phyloP scores from a whole-genome alignment of 2,888 invertebrate genomes.

The Blastobasis lacticolella region DNA sequence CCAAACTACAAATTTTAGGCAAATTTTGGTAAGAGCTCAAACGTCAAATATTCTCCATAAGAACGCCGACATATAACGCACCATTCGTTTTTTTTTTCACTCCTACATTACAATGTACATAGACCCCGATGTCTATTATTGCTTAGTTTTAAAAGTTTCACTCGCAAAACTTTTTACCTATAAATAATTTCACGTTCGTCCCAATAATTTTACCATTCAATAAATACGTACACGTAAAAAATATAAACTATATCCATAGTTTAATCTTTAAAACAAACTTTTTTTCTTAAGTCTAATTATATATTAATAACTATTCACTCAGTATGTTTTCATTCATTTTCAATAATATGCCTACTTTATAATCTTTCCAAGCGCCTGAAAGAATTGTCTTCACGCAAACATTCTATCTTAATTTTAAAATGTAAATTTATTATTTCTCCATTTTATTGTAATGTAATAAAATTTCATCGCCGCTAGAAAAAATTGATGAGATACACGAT shows the following conservation, averaged over 20 bases:
- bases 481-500: slow-evolving; percentile 28
- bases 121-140: slow-evolving; percentile 69
- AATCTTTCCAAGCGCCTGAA: slow-evolving; percentile 72
- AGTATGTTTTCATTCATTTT: slow-evolving; percentile 70
- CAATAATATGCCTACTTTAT: slow-evolving; percentile 72
- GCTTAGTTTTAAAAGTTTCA: slow-evolving; percentile 73
- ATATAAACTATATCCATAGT: slow-evolving; percentile 75
- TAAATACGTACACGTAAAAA: slow-evolving; percentile 75
- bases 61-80: slow-evolving; percentile 63
- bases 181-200: slow-evolving; percentile 72
- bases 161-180: slow-evolving; percentile 68
- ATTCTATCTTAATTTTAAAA: slow-evolving; percentile 55
- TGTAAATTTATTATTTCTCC: slow-evolving; percentile 40
- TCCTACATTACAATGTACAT: slow-evolving; percentile 70
- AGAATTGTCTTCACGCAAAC: slow-evolving; percentile 45
- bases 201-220: slow-evolving; percentile 74
- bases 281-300: slow-evolving; percentile 62
- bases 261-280: slow-evolving; percentile 75
- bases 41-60: slow-evolving; percentile 54
- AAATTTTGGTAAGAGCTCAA: slow-evolving; percentile 51
- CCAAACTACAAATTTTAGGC: slow-evolving; percentile 54
- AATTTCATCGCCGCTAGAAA: slow-evolving; percentile 51
- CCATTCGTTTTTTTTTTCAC: slow-evolving; percentile 64
- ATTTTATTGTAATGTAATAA: slow-evolving; percentile 56
- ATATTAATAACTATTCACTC: slow-evolving; percentile 73